These are phyloP conservation scores for Steinernema scapterisci DNA, from an alignment of 2,888 invertebrate species.

Conservation along the genomic window DNA sequence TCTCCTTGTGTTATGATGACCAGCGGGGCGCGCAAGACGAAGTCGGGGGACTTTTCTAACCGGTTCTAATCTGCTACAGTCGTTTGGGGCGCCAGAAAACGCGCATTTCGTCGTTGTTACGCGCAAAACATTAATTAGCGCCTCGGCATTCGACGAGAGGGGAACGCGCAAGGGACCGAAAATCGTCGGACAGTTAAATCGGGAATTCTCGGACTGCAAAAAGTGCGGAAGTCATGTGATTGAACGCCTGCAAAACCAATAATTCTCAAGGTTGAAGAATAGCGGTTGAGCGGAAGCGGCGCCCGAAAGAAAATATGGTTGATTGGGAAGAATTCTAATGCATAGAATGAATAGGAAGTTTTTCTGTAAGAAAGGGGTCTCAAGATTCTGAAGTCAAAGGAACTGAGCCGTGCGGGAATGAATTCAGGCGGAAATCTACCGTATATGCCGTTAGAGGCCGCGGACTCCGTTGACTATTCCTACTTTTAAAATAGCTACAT, in stretches of 20 bases:
- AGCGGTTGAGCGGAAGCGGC: no score
- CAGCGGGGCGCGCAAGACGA: not conserved
- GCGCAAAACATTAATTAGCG: conserved; percentile 13
- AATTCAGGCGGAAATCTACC: no score
- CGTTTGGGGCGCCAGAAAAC: not conserved
- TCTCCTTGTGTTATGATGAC: not conserved
- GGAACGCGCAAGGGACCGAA: conserved; percentile 82
- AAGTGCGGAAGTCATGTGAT: conserved; percentile 6
- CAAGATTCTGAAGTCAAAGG: no score
- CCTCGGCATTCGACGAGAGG: conserved; percentile 75
- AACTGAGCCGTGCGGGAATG: no score
- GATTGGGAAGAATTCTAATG: not conserved
- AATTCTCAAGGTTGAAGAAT: not conserved
- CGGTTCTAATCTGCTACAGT: not conserved
- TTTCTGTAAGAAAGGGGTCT: no score
- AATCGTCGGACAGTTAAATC: not conserved
- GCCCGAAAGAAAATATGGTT: no score
- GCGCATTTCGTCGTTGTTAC: not conserved
- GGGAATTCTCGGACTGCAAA: not conserved
- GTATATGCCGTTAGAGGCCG: no score
- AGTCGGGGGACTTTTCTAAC: not conserved
- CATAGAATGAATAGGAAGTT: no score
- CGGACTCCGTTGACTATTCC: no score
- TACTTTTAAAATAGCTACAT: no score
- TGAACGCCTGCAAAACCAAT: not conserved